These are phyloP conservation scores for Meteorus colon DNA, from an alignment of 2,888 invertebrate species.

Conservation along the genomic window DNA sequence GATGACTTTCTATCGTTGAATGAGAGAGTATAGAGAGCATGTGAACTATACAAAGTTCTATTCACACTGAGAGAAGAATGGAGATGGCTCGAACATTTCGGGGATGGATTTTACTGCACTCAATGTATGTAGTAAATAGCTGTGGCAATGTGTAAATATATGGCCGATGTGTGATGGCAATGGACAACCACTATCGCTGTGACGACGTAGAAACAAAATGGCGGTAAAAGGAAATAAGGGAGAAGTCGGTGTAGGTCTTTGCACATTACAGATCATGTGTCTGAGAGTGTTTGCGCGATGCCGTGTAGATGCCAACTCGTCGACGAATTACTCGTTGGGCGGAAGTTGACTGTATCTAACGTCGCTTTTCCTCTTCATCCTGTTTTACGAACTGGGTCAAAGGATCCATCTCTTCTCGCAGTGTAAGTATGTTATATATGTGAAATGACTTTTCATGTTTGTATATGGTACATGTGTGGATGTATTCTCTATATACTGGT, in stretches of 20 bases:
- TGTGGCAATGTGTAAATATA: neutral
- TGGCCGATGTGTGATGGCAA: neutral
- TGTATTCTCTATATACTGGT: constrained; percentile 11
- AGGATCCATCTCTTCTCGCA: constrained; percentile 26
- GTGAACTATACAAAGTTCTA: neutral
- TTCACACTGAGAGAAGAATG: neutral
- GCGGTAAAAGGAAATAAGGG: neutral
- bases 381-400: constrained; percentile 34
- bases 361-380: constrained; percentile 16
- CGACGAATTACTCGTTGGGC: constrained; percentile 3
- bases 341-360: constrained; percentile 23
- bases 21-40: neutral
- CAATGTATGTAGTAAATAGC: neutral
- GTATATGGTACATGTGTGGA: neutral
- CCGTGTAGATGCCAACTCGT: constrained; percentile 33
- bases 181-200: neutral
- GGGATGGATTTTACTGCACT: neutral
- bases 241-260: constrained; percentile 7
- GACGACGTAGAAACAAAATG: neutral
- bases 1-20: constrained; percentile 30
- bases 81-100: too few species aligned
- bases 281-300: constrained; percentile 23
- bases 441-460: constrained; percentile 6
- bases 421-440: neutral
- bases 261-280: constrained; percentile 20